These are phyloP conservation scores for Agonopterix subpropinquella DNA, from an alignment of 2,888 invertebrate genomes.

Conservation along the genomic window DNA sequence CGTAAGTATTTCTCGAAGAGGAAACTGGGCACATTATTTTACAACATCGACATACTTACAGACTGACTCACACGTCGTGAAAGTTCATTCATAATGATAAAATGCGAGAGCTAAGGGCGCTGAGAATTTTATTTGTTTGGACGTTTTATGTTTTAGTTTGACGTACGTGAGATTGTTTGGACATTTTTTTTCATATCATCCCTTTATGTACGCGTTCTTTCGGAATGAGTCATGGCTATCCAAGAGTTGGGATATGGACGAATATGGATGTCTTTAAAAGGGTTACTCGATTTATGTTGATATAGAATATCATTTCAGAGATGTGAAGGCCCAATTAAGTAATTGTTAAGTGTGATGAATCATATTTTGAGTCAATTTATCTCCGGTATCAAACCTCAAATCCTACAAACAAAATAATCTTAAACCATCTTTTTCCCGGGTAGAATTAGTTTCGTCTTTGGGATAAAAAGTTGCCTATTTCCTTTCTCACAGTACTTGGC, in stretches of 20 bases:
- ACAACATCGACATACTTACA: conserved; percentile 48
- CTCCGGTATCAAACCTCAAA: too few relatives aligned
- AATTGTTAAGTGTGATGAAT: too few relatives aligned
- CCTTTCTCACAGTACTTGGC: too few relatives aligned
- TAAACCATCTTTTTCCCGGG: too few relatives aligned
- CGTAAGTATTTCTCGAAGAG: conserved; percentile 17
- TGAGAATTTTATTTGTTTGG: conserved; percentile 7
- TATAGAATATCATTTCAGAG: too few relatives aligned
- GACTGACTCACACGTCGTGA: conserved; percentile 44
- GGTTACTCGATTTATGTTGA: too few relatives aligned
- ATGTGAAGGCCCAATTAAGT: too few relatives aligned
- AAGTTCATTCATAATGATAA: conserved; percentile 8
- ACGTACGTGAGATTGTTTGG: conserved; percentile 17
- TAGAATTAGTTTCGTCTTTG: too few relatives aligned
- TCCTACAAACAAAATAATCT: too few relatives aligned
- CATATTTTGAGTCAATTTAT: too few relatives aligned
- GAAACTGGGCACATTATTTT: conserved; percentile 43
- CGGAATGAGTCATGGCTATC: conserved; percentile 20
- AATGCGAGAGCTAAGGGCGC: conserved; percentile 4
- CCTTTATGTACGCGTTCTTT: conserved; percentile 17
- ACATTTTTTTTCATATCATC: conserved; percentile 8
- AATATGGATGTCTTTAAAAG: background rate
- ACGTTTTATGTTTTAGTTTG: conserved; percentile 9
- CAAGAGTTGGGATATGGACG: background rate
- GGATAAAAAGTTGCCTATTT: too few relatives aligned